Percentiles rank a stretch among this genome's conserved stretches.
Evolutionary conservation across 1,140 invertebrate species (phyloP).

Genomic region (Trichonephila inaurata): DNA sequence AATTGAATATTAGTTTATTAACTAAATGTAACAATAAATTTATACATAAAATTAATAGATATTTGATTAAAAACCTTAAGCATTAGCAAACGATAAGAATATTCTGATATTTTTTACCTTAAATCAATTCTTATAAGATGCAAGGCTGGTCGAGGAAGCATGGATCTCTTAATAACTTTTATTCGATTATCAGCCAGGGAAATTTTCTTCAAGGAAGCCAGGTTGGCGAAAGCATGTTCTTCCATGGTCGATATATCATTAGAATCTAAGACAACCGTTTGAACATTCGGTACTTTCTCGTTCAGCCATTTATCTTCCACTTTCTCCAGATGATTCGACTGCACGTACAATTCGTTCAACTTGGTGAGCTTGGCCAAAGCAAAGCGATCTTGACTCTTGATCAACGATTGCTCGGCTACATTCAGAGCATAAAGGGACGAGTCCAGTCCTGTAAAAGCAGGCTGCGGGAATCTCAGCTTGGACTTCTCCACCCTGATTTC

Average conservation of each 20-base stretch:
- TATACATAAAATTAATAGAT: too few relatives aligned
- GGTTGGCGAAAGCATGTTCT: constrained; percentile 43
- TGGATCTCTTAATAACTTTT: constrained; percentile 28
- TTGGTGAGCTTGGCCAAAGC: constrained; percentile 35
- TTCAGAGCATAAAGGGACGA: constrained; percentile 41
- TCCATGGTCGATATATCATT: constrained; percentile 43
- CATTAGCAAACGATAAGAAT: too few relatives aligned
- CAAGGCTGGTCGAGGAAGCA: constrained; percentile 50
- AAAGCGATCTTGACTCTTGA: constrained; percentile 54
- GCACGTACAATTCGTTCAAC: constrained; percentile 31
- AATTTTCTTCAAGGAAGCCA: constrained; percentile 8
- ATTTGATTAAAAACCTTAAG: too few relatives aligned
- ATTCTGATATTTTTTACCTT: constrained; percentile 9
- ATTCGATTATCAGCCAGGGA: constrained; percentile 60
- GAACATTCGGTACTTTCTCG: constrained; percentile 45
- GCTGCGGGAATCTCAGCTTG: constrained; percentile 23
- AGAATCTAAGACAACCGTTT: constrained; percentile 46
- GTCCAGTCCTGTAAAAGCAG: constrained; percentile 58
- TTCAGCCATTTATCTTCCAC: constrained; percentile 60
- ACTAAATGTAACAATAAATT: too few relatives aligned
- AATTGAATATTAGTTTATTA: too few relatives aligned
- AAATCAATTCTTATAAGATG: constrained; percentile 50
- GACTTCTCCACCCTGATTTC: constrained; percentile 31
- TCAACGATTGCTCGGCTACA: constrained; percentile 37
- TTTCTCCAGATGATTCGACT: not conserved